These are phyloP conservation scores for Mactromeris polynyma DNA, from an alignment of 2,888 invertebrate genomes.

Conservation along the genomic window DNA sequence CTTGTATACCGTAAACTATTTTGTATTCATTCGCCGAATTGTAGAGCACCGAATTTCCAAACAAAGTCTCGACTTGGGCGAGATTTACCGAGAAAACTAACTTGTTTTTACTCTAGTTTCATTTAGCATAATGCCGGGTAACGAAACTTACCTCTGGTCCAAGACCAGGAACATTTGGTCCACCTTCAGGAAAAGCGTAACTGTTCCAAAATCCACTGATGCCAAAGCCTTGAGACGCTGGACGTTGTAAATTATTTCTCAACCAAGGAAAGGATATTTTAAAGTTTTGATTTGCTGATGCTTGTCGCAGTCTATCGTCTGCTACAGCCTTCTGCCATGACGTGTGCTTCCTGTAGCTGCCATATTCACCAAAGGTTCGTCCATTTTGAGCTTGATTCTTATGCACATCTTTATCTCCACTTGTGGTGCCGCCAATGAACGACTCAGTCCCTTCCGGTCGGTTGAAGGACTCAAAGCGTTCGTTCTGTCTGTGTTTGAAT, in stretches of 20 bases:
- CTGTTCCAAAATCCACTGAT: conserved; percentile 64
- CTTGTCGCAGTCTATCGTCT: conserved; percentile 48
- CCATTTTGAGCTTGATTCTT: conserved; percentile 21
- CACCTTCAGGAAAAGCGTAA: conserved; percentile 50
- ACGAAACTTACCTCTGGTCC: conserved; percentile 12
- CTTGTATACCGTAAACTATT: no score
- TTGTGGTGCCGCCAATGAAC: neutral
- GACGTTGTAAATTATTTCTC: conserved; percentile 44
- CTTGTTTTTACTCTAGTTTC: no score
- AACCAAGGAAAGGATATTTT: conserved; percentile 58
- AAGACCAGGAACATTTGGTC: conserved; percentile 1
- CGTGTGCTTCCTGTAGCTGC: conserved; percentile 60
- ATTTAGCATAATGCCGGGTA: neutral
- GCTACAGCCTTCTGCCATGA: conserved; percentile 60
- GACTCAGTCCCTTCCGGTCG: conserved; percentile 55
- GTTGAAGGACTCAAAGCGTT: conserved; percentile 46
- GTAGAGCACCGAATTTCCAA: no score
- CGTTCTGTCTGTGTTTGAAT: neutral
- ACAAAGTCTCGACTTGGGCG: no score
- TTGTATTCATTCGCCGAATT: no score
- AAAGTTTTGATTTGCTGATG: conserved; percentile 24
- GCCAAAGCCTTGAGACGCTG: conserved; percentile 41
- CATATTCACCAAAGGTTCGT: conserved; percentile 64
- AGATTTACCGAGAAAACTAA: no score
- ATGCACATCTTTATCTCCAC: neutral